phyloP scores from a whole-genome alignment of 2,797 vertebrate species.

The Salmo trutta region DNA sequence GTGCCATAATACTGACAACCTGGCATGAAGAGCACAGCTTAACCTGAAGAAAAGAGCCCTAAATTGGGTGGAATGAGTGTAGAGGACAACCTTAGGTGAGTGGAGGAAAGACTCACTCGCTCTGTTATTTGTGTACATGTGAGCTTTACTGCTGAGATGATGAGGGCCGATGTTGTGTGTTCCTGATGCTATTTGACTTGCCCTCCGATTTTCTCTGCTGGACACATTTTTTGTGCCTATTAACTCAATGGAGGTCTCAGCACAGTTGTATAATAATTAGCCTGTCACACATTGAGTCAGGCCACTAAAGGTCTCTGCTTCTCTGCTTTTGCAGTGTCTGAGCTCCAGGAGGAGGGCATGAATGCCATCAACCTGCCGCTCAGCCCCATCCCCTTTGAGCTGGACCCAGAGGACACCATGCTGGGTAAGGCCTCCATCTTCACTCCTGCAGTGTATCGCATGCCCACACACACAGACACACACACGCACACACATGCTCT shows the following conservation, averaged over 20 bases:
- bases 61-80: slow-evolving; percentile 16
- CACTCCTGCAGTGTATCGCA: no score
- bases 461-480: no score
- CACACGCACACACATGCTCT: neutral
- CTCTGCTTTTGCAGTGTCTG: slow-evolving; percentile 77
- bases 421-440: slow-evolving; percentile 73
- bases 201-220: slow-evolving; percentile 6
- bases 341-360: slow-evolving; percentile 89
- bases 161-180: slow-evolving; percentile 15
- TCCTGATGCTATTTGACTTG: neutral
- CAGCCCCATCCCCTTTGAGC: slow-evolving; percentile 85
- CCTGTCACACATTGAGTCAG: neutral
- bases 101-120: slow-evolving; percentile 3
- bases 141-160: slow-evolving; percentile 19
- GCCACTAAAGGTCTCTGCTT: slow-evolving; percentile 1
- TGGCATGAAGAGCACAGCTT: slow-evolving; percentile 45
- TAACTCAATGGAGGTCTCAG: neutral
- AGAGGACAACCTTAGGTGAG: slow-evolving; percentile 1
- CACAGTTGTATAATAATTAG: slow-evolving; percentile 3
- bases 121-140: slow-evolving; percentile 21
- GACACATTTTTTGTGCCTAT: slow-evolving; percentile 1
- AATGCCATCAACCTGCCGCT: slow-evolving; percentile 90
- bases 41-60: slow-evolving; percentile 28
- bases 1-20: slow-evolving; percentile 39
- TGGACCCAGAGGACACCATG: slow-evolving; percentile 89